Base-by-base conservation (phyloP, 2,797 vertebrate species). In the Cynopterus sphinx region DNA sequence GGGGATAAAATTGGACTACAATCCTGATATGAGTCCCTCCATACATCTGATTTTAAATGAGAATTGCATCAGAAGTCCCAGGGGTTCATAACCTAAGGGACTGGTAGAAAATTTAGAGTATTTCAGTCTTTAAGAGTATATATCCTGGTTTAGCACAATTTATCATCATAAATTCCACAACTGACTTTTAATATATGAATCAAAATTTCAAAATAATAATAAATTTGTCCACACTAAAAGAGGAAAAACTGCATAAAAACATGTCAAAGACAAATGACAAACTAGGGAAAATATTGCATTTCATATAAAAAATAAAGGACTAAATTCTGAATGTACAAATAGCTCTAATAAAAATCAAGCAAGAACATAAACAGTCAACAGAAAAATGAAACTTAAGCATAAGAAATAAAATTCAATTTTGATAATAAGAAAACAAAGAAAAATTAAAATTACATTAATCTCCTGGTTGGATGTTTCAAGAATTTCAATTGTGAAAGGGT, bases 251-350 rank as follows among this genome's bases (percentile, higher is more conserved):
- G 8, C 10, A 55, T 75, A 57, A 33, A 71, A 67, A 46, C 15
- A 59, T 90, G 67, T 61, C 73, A 85, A 85, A 57, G 31, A n/a
- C 26, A 95, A 94, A 90, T 61, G 28, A 65, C 28, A 84, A 83
- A 75, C 33, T 51, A 59, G 9, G 22, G 74, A 68, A 59, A 55
- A 31, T 68, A n/a, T 15, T 55, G 43, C 31, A 53, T 88, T 77
- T 77, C 6, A 61, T 83, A 55, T 70, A 26, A 88, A 28, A 87
- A 77, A 16, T 16, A 73, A 49, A 73, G 26, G 17, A n/a, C 26
- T 68, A 90, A 81, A 61, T 53, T 16, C 6, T 86, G 75, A 74
- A 43, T 43, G 36, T 74, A 43, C 24, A 74, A 96, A 53, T 39
- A 82, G 22, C 24, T 77, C 16, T 33, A 11, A 22, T 65, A 33